Evolutionary conservation across 2,888 invertebrate genomes (phyloP).

Genomic region (Lasioglossum malachurum): DNA sequence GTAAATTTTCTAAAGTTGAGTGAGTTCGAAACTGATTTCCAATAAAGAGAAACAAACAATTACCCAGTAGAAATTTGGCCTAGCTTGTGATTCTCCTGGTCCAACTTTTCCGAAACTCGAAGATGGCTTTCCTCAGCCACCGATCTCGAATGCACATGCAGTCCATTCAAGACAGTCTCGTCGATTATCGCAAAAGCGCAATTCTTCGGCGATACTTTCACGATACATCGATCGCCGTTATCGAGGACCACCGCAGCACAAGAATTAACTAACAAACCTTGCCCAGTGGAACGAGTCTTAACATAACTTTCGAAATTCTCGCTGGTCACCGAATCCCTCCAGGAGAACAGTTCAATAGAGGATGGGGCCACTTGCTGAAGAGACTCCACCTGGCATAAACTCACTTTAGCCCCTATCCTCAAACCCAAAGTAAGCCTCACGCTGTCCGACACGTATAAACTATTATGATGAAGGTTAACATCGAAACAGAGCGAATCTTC

Average conservation of each 20-base stretch:
- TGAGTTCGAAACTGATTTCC: not conserved
- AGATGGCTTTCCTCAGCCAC: slow-evolving; percentile 9
- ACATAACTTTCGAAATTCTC: slow-evolving; percentile 80
- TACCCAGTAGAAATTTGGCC: slow-evolving; percentile 50
- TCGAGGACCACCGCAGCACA: slow-evolving; percentile 83
- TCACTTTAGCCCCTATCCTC: slow-evolving; percentile 87
- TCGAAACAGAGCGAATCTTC: slow-evolving; percentile 76
- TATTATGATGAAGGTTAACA: slow-evolving; percentile 37
- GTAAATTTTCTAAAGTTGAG: not conserved
- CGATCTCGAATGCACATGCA: slow-evolving; percentile 7
- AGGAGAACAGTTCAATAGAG: slow-evolving; percentile 85
- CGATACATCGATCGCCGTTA: slow-evolving; percentile 56
- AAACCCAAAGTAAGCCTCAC: slow-evolving; percentile 87
- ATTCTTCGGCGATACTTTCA: slow-evolving; percentile 72
- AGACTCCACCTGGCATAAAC: slow-evolving; percentile 84
- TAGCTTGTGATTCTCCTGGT: not conserved
- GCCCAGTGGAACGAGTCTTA: slow-evolving; percentile 84
- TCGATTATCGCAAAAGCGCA: slow-evolving; percentile 71
- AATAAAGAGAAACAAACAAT: not conserved
- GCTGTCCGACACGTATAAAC: slow-evolving; percentile 86
- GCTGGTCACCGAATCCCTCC: slow-evolving; percentile 62
- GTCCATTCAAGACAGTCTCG: slow-evolving; percentile 42
- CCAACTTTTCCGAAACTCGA: not conserved
- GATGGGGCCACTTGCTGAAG: slow-evolving; percentile 84
- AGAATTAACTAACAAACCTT: slow-evolving; percentile 87